These are phyloP conservation scores for Lamellibrachia luymesi DNA, from an alignment of 1,140 invertebrate genomes.

Conservation along the genomic window DNA sequence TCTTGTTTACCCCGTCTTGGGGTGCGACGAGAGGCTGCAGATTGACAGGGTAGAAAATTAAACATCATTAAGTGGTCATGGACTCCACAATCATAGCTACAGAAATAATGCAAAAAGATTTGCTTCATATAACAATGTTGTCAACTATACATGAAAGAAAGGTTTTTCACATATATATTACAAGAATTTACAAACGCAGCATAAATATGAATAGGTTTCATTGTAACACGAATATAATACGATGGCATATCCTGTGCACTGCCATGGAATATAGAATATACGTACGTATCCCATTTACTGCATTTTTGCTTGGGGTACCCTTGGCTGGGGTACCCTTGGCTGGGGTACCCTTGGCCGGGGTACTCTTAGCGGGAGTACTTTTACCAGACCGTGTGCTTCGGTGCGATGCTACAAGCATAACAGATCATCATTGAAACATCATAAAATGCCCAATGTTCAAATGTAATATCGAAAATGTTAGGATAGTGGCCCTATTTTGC, in stretches of 20 bases:
- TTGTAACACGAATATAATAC: no score
- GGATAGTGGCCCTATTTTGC: no score
- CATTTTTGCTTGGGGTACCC: not conserved
- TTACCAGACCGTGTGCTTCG: constrained; percentile 30
- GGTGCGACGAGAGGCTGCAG: not conserved
- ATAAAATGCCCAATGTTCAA: not conserved
- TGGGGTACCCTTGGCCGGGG: not conserved
- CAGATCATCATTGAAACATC: not conserved
- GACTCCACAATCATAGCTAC: not conserved
- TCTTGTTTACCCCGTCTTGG: constrained; percentile 16
- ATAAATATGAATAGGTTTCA: not conserved
- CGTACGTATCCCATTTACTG: not conserved
- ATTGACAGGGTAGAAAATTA: not conserved
- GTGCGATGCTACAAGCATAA: constrained; percentile 32
- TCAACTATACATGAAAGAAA: not conserved
- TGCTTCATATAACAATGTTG: not conserved
- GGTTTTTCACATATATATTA: not conserved
- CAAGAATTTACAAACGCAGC: not conserved
- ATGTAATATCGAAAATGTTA: not conserved
- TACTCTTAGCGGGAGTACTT: constrained; percentile 31
- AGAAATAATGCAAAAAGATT: not conserved
- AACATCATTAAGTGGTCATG: not conserved
- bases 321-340: not conserved
- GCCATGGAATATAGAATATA: not conserved
- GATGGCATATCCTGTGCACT: not conserved